Base-by-base conservation (phyloP, 2,888 invertebrate species). In the Phoenoteleia sp. region DNA sequence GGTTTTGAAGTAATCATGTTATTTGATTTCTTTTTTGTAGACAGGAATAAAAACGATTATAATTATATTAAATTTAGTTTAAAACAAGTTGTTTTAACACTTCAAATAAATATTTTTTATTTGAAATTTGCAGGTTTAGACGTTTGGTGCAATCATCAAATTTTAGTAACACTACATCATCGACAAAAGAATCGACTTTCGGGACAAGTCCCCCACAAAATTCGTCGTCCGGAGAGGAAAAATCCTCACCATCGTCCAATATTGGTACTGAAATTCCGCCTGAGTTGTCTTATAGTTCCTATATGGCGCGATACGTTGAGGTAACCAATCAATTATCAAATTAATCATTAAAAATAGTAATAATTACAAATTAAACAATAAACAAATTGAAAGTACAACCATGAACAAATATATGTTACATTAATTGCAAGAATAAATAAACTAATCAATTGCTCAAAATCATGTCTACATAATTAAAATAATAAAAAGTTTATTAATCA, bases 131-230 rank as follows among this genome's bases (percentile, higher is more conserved):
- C 81, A 95, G 95, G 95, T 96, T 93, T 87, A 94, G 95, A 64
- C 94, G 95, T 6, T 91, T 96, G 33, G 89, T 91, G 56, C 92
- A 93, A 6, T 95, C 95, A 0, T 93, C 95, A 72, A 88, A 92
- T 13, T 94, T 85, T 21, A 85, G 84, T 15, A 91, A 90, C 84
- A 90, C 91, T 29, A 84, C 88, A 81, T 87, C 89, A 13, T 89
- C 88, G 4, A 54, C 86, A 27, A 92, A 89, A 72, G 92, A 93
- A 54, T 47, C 87, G 15, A 81, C 85, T 54, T 84, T 87, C 69
- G 87, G 88, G 19, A 49, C 75, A 19, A 90, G 76, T 88, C 86
- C 86, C 1, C 75, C 81, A 13, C 83, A 84, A 3, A 69, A 77
- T 42, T 87, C 89, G 13, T 84, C 88, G 58, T 84, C 81, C 1